These are phyloP conservation scores for Neodiprion lecontei DNA, from an alignment of 1,140 invertebrate genomes.

Conservation along the genomic window DNA sequence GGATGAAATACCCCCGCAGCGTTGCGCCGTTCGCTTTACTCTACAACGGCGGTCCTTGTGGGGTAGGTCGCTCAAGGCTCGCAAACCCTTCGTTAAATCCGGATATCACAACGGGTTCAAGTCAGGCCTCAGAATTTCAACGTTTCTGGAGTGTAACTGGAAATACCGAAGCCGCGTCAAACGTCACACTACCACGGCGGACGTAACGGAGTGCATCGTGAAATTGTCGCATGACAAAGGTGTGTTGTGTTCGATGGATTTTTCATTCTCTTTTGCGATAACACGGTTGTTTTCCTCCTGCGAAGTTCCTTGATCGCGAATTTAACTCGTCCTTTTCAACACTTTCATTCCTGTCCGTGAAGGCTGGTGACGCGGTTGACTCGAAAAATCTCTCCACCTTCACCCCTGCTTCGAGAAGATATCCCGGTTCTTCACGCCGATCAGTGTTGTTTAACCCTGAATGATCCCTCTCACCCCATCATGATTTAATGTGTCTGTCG, in stretches of 20 bases:
- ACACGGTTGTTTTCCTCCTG: no score
- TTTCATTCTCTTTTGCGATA: no score
- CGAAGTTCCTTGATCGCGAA: no score
- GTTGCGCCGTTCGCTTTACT: slow-evolving; percentile 37
- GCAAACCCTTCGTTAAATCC: slow-evolving; percentile 10
- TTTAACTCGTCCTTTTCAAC: no score
- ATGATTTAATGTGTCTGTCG: background rate
- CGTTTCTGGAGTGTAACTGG: background rate
- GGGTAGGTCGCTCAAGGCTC: slow-evolving; percentile 40
- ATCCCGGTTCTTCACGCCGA: background rate
- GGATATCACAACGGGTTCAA: no score
- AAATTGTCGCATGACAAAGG: slow-evolving; percentile 5
- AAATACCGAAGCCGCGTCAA: background rate
- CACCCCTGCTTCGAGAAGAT: background rate
- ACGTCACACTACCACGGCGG: no score
- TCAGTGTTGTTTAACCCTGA: background rate
- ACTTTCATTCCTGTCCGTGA: no score
- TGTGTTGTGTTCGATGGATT: background rate
- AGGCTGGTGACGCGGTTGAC: no score
- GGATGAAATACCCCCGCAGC: slow-evolving; percentile 31
- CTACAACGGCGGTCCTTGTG: slow-evolving; percentile 41
- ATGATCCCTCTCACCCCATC: background rate
- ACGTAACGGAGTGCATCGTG: no score
- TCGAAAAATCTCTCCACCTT: no score
- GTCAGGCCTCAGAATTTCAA: background rate